These are phyloP conservation scores for Fissipunctia ypsillon DNA, from an alignment of 2,888 invertebrate species.

Conservation along the genomic window DNA sequence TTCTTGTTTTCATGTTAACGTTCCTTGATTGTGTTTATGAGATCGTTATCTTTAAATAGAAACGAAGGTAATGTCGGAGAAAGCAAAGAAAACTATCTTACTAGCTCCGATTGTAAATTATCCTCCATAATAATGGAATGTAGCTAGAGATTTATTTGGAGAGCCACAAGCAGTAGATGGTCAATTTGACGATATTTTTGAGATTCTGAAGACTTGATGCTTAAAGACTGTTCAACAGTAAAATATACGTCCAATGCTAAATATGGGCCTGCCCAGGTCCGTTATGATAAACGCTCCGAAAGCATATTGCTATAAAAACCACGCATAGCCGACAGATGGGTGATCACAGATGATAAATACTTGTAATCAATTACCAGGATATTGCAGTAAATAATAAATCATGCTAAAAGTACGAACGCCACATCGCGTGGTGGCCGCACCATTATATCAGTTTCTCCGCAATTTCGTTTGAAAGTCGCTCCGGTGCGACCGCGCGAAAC, in stretches of 20 bases:
- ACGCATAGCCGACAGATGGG: conserved; percentile 26
- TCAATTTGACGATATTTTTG: not conserved
- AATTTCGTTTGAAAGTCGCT: conserved; percentile 85
- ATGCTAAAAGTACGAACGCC: conserved; percentile 51
- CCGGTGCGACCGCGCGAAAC: conserved; percentile 83
- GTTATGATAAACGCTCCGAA: conserved; percentile 1
- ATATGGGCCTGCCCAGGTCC: not conserved
- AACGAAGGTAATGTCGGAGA: conserved; percentile 54
- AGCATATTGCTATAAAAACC: conserved; percentile 27
- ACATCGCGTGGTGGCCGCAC: conserved; percentile 77
- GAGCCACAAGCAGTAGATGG: not conserved
- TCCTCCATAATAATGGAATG: conserved; percentile 25
- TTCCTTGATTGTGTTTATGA: conserved; percentile 53
- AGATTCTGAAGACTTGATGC: not conserved
- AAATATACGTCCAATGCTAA: conserved; percentile 3
- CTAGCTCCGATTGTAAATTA: conserved; percentile 31
- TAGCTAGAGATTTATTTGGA: not conserved
- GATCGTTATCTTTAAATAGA: conserved; percentile 59
- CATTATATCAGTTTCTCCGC: conserved; percentile 86
- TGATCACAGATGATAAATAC: conserved; percentile 44
- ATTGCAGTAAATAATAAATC: conserved; percentile 60
- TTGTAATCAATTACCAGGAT: conserved; percentile 54
- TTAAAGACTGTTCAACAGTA: not conserved
- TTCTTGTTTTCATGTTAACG: conserved; percentile 36
- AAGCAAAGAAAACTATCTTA: conserved; percentile 47